Evolutionary conservation across 1,140 invertebrate species (phyloP).

Genomic region (Saxidomus purpurata): DNA sequence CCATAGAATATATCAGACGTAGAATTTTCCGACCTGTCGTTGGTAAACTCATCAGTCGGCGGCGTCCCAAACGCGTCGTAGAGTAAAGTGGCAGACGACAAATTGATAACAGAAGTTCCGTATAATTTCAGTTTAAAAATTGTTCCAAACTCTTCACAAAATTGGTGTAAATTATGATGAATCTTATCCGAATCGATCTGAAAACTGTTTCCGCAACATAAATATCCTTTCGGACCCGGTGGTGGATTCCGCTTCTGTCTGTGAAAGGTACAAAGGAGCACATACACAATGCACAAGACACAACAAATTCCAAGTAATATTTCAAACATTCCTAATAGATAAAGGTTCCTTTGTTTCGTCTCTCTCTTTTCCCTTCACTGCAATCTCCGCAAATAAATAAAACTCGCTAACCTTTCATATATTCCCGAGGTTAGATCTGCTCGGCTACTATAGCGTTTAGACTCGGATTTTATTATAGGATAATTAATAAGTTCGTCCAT

Average conservation of each 20-base stretch:
- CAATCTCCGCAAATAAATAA: background rate
- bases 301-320: conserved; percentile 1
- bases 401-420: background rate
- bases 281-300: background rate
- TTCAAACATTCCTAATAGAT: conserved; percentile 4
- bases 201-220: conserved; percentile 58
- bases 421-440: background rate
- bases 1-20: conserved; percentile 56
- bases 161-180: conserved; percentile 36
- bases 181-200: conserved; percentile 39
- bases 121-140: conserved; percentile 42
- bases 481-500: background rate
- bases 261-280: conserved; percentile 16
- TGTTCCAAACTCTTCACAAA: conserved; percentile 44
- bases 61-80: conserved; percentile 4
- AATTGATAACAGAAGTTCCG: conserved; percentile 18
- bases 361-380: background rate
- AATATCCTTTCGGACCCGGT: conserved; percentile 43
- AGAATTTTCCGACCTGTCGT: conserved; percentile 51
- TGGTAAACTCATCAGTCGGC: conserved; percentile 34
- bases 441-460: background rate
- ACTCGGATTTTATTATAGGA: background rate
- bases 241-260: conserved; percentile 8
- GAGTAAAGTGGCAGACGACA: conserved; percentile 18
- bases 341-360: background rate